phyloP scores from a whole-genome alignment of 2,888 invertebrate genomes.

The Keiferia lycopersicella region DNA sequence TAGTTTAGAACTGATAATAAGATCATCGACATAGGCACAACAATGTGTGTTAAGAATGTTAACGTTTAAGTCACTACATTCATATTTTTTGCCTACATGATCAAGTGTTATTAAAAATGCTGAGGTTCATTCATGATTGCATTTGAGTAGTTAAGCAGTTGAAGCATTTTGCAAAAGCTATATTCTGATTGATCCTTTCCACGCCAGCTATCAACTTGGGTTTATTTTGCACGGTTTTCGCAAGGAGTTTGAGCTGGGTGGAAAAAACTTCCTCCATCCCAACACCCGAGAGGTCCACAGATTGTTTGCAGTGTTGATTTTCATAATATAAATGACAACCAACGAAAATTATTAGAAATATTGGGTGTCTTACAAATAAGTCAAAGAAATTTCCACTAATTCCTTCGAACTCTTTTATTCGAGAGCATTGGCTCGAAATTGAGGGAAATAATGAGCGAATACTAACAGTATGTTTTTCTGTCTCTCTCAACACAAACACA shows the following conservation, averaged over 20 bases:
- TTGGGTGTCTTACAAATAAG: slow-evolving; percentile 46
- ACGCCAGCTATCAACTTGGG: slow-evolving; percentile 52
- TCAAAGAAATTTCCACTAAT: slow-evolving; percentile 42
- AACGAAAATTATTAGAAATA: slow-evolving; percentile 70
- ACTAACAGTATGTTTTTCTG: slow-evolving; percentile 76
- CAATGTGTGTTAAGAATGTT: background rate
- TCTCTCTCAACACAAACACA: slow-evolving; percentile 69
- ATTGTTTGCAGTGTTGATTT: slow-evolving; percentile 41
- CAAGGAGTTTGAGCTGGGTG: slow-evolving; percentile 11
- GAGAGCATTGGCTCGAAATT: slow-evolving; percentile 35
- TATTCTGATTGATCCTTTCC: slow-evolving; percentile 38
- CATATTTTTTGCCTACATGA: slow-evolving; percentile 67
- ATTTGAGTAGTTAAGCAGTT: slow-evolving; percentile 49
- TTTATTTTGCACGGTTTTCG: slow-evolving; percentile 62
- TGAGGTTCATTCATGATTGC: slow-evolving; percentile 32
- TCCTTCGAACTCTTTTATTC: slow-evolving; percentile 46
- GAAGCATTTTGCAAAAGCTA: slow-evolving; percentile 41
- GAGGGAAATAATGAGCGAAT: slow-evolving; percentile 76
- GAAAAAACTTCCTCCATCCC: background rate
- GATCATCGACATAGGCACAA: background rate
- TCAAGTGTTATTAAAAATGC: slow-evolving; percentile 16
- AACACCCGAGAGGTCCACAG: slow-evolving; percentile 23
- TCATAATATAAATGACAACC: slow-evolving; percentile 74
- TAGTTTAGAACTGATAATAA: background rate
- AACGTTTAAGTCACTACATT: slow-evolving; percentile 58